Conservation (phyloP, 2,797 vertebrate genomes). For the Coranthus polyacanthus region DNA sequence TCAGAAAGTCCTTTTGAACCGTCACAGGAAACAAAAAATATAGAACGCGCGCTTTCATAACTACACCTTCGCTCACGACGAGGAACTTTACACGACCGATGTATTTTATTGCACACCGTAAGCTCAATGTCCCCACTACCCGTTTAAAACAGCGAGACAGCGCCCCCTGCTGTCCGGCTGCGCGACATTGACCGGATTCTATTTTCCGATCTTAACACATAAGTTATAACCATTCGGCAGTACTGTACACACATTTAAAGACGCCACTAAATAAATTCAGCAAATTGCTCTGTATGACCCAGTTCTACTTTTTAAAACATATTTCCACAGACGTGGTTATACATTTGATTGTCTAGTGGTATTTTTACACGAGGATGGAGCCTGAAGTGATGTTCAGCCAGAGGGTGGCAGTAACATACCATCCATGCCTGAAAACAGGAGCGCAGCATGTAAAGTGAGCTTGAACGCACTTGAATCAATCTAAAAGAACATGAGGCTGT, state of each 20-base stretch:
- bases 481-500: background rate
- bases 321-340: no score
- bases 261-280: no score
- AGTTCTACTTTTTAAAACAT: no score
- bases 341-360: no score
- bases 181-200: rapidly evolving
- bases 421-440: constrained; percentile 1
- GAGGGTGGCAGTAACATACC: constrained; percentile 42
- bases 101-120: no score
- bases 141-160: background rate
- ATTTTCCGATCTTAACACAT: background rate
- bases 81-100: no score
- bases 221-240: background rate
- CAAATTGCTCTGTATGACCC: no score
- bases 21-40: rapidly evolving
- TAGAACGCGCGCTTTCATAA: no score
- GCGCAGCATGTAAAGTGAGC: background rate
- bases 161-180: background rate
- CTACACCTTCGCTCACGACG: no score
- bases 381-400: constrained; percentile 8
- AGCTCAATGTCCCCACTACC: background rate
- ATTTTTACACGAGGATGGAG: background rate
- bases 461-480: background rate
- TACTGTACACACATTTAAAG: no score
- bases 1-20: rapidly evolving